Percentiles rank a stretch among this genome's conserved stretches.
phyloP scores from a whole-genome alignment of 2,888 invertebrate genomes.

The Brachylomia viminalis region DNA sequence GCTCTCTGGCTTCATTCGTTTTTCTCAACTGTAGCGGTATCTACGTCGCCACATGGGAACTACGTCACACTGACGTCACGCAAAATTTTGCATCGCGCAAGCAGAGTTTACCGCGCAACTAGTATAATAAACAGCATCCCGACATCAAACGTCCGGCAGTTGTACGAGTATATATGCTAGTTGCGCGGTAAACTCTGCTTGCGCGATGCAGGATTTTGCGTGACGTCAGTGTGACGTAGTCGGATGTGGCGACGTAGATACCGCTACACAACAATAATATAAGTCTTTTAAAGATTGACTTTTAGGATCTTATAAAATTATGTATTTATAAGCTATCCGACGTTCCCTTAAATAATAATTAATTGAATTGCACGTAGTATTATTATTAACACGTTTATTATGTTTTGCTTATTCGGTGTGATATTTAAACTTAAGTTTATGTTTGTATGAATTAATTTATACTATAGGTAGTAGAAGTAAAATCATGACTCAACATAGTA shows the following conservation, averaged over 20 bases:
- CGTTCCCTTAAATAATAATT: conserved; percentile 32
- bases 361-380: conserved; percentile 47
- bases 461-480: conserved; percentile 52
- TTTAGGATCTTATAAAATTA: conserved; percentile 1
- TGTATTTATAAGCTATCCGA: not conserved
- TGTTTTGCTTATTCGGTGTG: conserved; percentile 80
- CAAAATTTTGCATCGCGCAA: too few relatives aligned
- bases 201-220: too few relatives aligned
- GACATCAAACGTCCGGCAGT: too few relatives aligned
- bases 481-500: conserved; percentile 63
- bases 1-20: conserved; percentile 51
- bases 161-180: too few relatives aligned
- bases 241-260: too few relatives aligned
- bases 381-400: conserved; percentile 59
- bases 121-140: too few relatives aligned
- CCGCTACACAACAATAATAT: not conserved
- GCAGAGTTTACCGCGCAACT: too few relatives aligned
- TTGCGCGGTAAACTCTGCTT: too few relatives aligned
- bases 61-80: too few relatives aligned
- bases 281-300: not conserved
- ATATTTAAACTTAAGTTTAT: conserved; percentile 79
- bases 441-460: conserved; percentile 64
- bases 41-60: too few relatives aligned
- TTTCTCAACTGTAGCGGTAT: too few relatives aligned
- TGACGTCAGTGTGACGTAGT: too few relatives aligned